These are phyloP conservation scores for Rhyacichthys aspro DNA, from an alignment of 2,797 vertebrate species.

Conservation along the genomic window DNA sequence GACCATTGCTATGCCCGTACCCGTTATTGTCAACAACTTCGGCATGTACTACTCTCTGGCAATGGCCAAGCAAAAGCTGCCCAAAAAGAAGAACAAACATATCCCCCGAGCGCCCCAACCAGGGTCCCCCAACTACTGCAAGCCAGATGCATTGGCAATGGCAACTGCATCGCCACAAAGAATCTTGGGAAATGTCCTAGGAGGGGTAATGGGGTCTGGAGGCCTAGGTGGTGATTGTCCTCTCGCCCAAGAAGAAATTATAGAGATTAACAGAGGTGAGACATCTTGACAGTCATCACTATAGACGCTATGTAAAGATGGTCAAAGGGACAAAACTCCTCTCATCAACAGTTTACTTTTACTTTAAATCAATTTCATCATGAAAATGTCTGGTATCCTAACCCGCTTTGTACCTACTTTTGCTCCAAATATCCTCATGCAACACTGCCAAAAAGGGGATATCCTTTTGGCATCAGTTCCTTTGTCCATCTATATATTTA, in stretches of 20 bases:
- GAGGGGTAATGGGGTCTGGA: slow-evolving; percentile 94
- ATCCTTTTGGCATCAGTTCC: too few relatives aligned
- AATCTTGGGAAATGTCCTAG: slow-evolving; percentile 89
- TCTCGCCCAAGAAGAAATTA: slow-evolving; percentile 93
- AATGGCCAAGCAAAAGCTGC: slow-evolving; percentile 99
- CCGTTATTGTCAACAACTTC: slow-evolving; percentile 99
- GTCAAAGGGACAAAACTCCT: too few relatives aligned
- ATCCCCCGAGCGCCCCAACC: slow-evolving; percentile 97
- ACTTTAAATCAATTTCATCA: too few relatives aligned
- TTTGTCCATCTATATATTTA: too few relatives aligned
- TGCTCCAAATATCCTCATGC: too few relatives aligned
- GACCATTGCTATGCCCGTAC: slow-evolving; percentile 99
- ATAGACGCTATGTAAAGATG: too few relatives aligned
- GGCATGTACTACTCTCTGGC: slow-evolving; percentile 99
- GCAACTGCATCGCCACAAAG: slow-evolving; percentile 98
- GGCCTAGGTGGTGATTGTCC: slow-evolving; percentile 84
- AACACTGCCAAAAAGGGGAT: too few relatives aligned
- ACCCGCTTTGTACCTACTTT: too few relatives aligned
- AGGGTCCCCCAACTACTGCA: slow-evolving; percentile 99
- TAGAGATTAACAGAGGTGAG: slow-evolving; percentile 93
- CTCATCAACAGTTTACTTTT: too few relatives aligned
- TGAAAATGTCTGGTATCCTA: too few relatives aligned
- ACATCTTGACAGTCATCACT: slow-evolving; percentile 4
- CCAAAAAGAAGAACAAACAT: slow-evolving; percentile 99
- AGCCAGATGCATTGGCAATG: slow-evolving; percentile 96